Evolutionary conservation across 2,113 vertebrate genomes (phyloP), one percentile per base, ranked within the genome.

Genomic region (Lasiurus cinereus): DNA sequence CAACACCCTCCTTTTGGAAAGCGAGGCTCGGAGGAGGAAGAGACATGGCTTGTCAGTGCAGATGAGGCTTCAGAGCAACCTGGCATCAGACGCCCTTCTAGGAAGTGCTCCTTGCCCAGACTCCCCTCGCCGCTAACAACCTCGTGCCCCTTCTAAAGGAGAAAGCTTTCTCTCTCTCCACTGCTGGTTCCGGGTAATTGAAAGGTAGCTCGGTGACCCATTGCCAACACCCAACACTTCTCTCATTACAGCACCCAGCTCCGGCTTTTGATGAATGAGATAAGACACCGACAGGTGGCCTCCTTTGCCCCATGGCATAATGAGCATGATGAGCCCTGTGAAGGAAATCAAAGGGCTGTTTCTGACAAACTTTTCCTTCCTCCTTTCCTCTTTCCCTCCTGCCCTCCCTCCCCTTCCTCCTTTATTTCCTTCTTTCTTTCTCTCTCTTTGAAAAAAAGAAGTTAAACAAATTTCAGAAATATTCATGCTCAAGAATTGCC

Each of bases 391-490:
- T 13, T 8, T 48, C 14, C 11, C 22, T 13, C 8, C 15, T 6
- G 14, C 27, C 12, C 73, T 13, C 22, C 22, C 27, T 13, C 7
- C n/a, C 6, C 27, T 33, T 33, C 5, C 29, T 48, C 3, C 48
- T 15, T 27, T n/a, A 8, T 79, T 29, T 33, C 8, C 24, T 48
- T 7, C 39, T 21, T 27, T 56, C 4, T 14, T 39, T 29, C 18
- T 62, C 19, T 80, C 31, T 48, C 13, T 83, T 24, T 62, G 3
- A 19, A 36, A 36, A 94, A 52, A 90, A 31, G 72, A n/a, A 15
- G 1, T 59, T 86, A 70, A 94, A 91, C 73, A 73, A 31, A 84
- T 90, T 94, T 94, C 33, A 94, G 92, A 94, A 67, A 52, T 89
- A 83, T 62, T 82, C 73, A 72, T 48, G 12, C 46, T 83, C 27